phyloP scores from a whole-genome alignment of 37 sponge, comb jelly and placozoan species.

The Chondrilla cf. caribensis region DNA sequence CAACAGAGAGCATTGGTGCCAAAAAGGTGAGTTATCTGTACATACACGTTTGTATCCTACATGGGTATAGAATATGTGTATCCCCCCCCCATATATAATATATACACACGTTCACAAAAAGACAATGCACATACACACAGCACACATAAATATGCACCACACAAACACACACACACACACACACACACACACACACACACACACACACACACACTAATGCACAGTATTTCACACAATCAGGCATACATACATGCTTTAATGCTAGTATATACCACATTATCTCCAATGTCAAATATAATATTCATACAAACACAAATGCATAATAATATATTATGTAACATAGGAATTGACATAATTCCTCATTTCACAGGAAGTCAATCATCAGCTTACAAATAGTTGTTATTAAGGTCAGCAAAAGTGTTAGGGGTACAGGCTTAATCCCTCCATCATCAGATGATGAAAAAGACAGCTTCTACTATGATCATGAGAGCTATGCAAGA shows the following conservation, averaged over 20 bases:
- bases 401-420: not conserved
- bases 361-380: not conserved
- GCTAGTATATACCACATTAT: not conserved
- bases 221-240: not conserved
- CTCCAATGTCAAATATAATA: not conserved
- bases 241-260: not conserved
- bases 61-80: not conserved
- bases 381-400: not conserved
- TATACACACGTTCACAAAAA: too few species aligned
- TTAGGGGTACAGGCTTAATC: not conserved
- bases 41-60: not conserved
- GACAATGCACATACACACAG: too few species aligned
- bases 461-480: not conserved
- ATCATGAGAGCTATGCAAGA: not conserved
- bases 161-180: too few species aligned
- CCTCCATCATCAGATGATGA: conserved; percentile 13
- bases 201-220: not conserved
- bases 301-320: too few species aligned
- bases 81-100: too few species aligned
- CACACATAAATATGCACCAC: too few species aligned
- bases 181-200: too few species aligned
- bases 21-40: not conserved
- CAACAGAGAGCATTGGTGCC: not conserved
- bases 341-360: too few species aligned
- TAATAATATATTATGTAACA: too few species aligned